Conservation (phyloP, 2,797 vertebrate species). For the Delichon dasypus region DNA sequence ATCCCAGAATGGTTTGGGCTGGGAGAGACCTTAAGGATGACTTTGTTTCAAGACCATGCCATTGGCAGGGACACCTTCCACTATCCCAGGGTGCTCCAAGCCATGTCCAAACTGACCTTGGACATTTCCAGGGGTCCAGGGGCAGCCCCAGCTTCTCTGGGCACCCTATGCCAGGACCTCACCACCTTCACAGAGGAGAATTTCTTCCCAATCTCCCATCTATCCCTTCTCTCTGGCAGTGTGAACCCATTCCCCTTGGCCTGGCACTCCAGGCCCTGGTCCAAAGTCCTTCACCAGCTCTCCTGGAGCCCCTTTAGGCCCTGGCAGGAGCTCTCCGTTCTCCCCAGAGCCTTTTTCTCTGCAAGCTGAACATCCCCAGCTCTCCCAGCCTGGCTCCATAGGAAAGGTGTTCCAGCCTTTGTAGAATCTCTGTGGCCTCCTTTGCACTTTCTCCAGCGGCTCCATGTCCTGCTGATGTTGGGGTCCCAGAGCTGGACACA, state of each 20-base stretch:
- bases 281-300: not conserved
- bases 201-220: not conserved
- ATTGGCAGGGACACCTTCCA: not conserved
- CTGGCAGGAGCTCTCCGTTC: not conserved
- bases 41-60: not conserved
- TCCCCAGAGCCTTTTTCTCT: not conserved
- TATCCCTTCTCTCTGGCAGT: fast-evolving
- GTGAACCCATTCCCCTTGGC: not conserved
- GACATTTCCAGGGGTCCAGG: not conserved
- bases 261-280: fast-evolving
- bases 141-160: not conserved
- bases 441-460: not conserved
- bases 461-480: not conserved
- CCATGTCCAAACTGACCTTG: fast-evolving
- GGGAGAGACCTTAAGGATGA: not conserved
- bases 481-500: not conserved
- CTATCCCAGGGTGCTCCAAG: fast-evolving
- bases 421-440: fast-evolving
- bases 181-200: fast-evolving
- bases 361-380: not conserved
- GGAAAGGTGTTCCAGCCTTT: not conserved
- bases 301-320: not conserved
- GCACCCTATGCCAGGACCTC: fast-evolving
- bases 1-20: not conserved
- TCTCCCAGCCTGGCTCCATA: not conserved